phyloP scores from a whole-genome alignment of 2,888 invertebrate species.

The Drosophila robusta region DNA sequence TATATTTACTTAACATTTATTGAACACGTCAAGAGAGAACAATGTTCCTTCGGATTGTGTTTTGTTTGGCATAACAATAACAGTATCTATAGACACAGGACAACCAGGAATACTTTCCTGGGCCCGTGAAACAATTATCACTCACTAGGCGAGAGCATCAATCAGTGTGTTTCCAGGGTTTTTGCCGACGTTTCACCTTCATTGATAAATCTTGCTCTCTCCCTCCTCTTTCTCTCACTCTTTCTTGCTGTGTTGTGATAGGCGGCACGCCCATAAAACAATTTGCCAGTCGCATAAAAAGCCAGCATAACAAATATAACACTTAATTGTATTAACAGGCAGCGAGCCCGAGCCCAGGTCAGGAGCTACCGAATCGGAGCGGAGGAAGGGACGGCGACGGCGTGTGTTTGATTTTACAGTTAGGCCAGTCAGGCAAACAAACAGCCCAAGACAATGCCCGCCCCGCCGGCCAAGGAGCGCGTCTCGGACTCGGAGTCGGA shows the following conservation, averaged over 20 bases:
- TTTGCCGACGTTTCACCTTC: slow-evolving; percentile 5
- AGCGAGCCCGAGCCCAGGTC: slow-evolving; percentile 19
- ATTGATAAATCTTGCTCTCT: slow-evolving; percentile 15
- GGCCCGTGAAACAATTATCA: slow-evolving; percentile 22
- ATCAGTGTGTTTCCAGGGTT: slow-evolving; percentile 1
- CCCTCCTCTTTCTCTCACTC: neutral
- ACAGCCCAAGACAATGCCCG: slow-evolving; percentile 42
- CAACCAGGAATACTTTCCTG: neutral
- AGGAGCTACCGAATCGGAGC: slow-evolving; percentile 15
- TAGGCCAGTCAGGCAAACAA: slow-evolving; percentile 39
- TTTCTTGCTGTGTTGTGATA: slow-evolving; percentile 36
- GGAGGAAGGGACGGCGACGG: neutral
- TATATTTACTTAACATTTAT: too few relatives aligned
- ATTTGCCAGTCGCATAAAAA: slow-evolving; percentile 70
- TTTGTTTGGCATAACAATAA: too few relatives aligned
- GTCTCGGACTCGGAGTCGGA: neutral
- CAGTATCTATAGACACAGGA: neutral
- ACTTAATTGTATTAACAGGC: slow-evolving; percentile 77
- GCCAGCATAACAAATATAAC: slow-evolving; percentile 71
- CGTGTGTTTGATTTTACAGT: slow-evolving; percentile 53
- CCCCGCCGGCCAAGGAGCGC: slow-evolving; percentile 12
- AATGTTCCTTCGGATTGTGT: too few relatives aligned
- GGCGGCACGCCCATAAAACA: slow-evolving; percentile 71
- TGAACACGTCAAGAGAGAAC: too few relatives aligned
- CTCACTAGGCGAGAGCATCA: slow-evolving; percentile 15